Conservation (phyloP, 2,797 vertebrate genomes). For the Poliocrania exsul region DNA sequence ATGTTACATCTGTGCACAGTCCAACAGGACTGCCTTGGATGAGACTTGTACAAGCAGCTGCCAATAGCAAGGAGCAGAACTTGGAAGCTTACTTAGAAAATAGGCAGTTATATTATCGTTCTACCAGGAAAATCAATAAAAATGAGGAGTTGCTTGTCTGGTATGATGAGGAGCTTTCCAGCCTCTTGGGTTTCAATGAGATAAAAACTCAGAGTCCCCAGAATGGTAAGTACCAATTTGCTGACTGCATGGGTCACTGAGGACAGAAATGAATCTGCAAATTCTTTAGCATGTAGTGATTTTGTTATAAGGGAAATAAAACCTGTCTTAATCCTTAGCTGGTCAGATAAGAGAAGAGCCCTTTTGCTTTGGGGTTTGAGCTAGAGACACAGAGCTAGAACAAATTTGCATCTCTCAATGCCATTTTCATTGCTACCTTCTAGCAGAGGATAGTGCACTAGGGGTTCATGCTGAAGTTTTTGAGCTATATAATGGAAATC, state of each 20-base stretch:
- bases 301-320: not conserved
- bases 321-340: not conserved
- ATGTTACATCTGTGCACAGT: conserved; percentile 83
- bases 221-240: conserved; percentile 74
- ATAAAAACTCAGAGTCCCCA: conserved; percentile 67
- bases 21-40: conserved; percentile 85
- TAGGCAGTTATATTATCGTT: conserved; percentile 84
- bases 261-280: not conserved
- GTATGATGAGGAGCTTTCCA: conserved; percentile 88
- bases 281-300: not conserved
- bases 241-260: not conserved
- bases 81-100: conserved; percentile 85
- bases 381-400: not conserved
- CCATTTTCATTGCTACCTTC: not conserved
- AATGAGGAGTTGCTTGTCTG: conserved; percentile 90
- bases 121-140: conserved; percentile 79
- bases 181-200: conserved; percentile 85
- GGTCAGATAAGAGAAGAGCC: not conserved
- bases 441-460: not conserved
- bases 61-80: conserved; percentile 84
- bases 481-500: not conserved
- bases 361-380: not conserved
- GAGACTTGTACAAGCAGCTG: conserved; percentile 85
- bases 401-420: not conserved
- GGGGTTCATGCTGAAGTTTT: not conserved